Conservation (phyloP, 2,797 vertebrate genomes). For the Hydrocynus forskahlii region DNA sequence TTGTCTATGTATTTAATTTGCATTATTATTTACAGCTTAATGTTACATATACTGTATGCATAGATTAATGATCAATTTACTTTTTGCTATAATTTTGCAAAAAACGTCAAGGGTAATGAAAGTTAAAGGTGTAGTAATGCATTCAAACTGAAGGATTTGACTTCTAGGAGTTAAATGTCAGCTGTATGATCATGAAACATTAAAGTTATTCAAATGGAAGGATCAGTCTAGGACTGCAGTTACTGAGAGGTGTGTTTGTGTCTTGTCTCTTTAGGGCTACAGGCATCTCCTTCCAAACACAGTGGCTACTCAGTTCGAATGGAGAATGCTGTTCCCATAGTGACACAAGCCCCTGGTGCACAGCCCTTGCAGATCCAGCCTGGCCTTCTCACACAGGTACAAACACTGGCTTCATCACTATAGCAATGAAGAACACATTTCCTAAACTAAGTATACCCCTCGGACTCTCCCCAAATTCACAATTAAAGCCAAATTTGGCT, state of each 20-base stretch:
- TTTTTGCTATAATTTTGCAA: too few relatives aligned
- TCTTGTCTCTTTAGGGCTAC: constrained; percentile 82
- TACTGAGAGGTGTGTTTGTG: constrained; percentile 2
- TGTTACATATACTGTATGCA: too few relatives aligned
- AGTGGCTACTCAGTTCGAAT: constrained; percentile 96
- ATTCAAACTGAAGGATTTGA: background rate
- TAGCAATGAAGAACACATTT: constrained; percentile 46
- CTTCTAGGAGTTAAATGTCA: background rate
- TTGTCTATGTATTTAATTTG: too few relatives aligned
- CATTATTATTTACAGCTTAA: too few relatives aligned
- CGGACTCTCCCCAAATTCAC: constrained; percentile 50
- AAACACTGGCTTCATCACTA: constrained; percentile 35
- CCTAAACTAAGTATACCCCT: constrained; percentile 55
- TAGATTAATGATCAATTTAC: too few relatives aligned
- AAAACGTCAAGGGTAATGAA: background rate
- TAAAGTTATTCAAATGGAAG: background rate
- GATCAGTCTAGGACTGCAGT: constrained; percentile 18
- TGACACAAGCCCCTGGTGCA: constrained; percentile 95
- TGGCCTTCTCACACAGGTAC: constrained; percentile 96
- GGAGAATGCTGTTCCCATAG: constrained; percentile 98
- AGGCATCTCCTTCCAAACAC: constrained; percentile 97
- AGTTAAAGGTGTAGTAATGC: background rate
- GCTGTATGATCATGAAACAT: background rate
- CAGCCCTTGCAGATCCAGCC: constrained; percentile 98
- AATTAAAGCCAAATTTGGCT: constrained; percentile 50